Evolutionary conservation across 1,140 invertebrate species (phyloP), one percentile per base, ranked within the genome.

Genomic region (Palaemon carinicauda): DNA sequence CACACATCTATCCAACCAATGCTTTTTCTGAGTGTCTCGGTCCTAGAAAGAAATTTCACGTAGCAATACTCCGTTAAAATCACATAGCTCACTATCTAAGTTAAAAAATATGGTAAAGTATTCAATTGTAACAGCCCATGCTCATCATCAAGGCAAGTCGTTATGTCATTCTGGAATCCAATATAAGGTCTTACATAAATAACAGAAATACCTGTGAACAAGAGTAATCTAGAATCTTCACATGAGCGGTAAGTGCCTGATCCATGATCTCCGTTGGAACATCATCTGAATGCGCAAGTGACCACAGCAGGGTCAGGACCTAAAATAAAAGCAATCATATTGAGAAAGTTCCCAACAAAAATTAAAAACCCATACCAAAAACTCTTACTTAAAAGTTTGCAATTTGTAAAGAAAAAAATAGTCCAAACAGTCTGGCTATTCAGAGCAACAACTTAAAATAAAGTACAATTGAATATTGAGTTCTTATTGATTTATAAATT

Each of bases 211-310:
- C 93, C 92, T 95, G 94, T 74, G 97, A 98, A 92, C 98, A 99
- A 91, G 97, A 98, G 91, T 98, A 99, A 92, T 99, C 98, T 51
- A 99, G 93, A 91, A 99, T 99, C 93, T 99, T 99, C 10, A 98
- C 96, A 91, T 99, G 97, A 88, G 98, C 97, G 73, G 94, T 95
- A 74, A 99, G 92, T 1, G 98, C 98, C 91, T 99, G 97, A 92
- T 99, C 98, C 95, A 99, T 97, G 89, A 99, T 98, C 92, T 99
- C 98, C 3, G 97, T 98, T 75, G 97, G 96, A 60, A 98, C 96
- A 92, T 99, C 97, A 90, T 98, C 96, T 80, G 96, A 97, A 92
- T 99, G 97, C 24, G 98, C 97, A 90, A 99, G 93, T 91, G 98
- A 98, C 98, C 98, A 99, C 91, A 99, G 96, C 21, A 99, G 93